Percentiles rank a stretch among this genome's conserved stretches.
These are phyloP conservation scores for Parasteatoda tepidariorum DNA, from an alignment of 1,140 invertebrate genomes.

Conservation along the genomic window DNA sequence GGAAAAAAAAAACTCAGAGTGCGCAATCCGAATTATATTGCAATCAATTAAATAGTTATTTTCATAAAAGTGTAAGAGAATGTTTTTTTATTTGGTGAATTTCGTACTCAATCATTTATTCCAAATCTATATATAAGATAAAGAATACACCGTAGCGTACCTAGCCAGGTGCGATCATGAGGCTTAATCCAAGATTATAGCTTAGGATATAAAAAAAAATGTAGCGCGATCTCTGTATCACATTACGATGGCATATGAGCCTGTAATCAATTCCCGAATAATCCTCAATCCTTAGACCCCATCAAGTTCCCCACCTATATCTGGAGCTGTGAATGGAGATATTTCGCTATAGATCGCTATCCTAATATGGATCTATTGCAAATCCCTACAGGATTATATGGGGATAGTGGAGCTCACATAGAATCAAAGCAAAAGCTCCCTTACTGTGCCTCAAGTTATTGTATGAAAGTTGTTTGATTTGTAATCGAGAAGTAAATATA, in stretches of 20 bases:
- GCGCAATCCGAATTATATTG: too few species aligned
- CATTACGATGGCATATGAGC: neutral
- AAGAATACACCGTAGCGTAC: too few species aligned
- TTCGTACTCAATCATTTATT: neutral
- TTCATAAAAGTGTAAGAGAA: neutral
- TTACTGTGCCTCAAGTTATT: neutral
- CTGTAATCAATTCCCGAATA: neutral
- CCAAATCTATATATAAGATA: neutral
- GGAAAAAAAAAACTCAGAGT: too few species aligned
- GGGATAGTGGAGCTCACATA: neutral
- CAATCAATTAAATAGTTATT: neutral
- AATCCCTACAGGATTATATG: neutral
- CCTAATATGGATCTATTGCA: neutral
- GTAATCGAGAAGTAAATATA: too few species aligned
- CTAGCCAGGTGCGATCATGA: neutral
- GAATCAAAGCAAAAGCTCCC: neutral
- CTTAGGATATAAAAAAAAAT: neutral
- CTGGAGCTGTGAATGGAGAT: neutral
- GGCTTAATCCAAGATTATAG: neutral
- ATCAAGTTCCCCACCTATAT: neutral
- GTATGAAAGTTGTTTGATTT: neutral
- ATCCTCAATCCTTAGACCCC: neutral
- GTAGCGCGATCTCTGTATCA: neutral
- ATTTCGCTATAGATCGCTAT: neutral
- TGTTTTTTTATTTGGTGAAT: neutral